phyloP scores from a whole-genome alignment of 2,797 vertebrate species.

The Streptopelia turtur region DNA sequence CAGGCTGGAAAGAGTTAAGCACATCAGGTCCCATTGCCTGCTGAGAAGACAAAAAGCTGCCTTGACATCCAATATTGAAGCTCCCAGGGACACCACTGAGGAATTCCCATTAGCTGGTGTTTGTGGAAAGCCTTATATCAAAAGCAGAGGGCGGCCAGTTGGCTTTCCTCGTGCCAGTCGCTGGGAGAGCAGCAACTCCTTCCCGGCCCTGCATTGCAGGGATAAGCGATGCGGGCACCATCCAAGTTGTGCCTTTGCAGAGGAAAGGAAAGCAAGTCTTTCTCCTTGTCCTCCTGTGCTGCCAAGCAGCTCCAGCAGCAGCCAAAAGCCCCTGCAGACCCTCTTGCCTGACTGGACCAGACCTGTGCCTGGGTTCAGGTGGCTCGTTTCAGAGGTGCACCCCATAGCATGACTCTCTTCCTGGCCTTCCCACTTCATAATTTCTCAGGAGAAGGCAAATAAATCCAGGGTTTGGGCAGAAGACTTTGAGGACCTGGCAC shows the following conservation, averaged over 20 bases:
- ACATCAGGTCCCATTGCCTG: conserved; percentile 14
- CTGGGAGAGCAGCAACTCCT: conserved; percentile 17
- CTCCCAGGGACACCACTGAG: conserved; percentile 67
- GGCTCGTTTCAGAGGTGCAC: background rate
- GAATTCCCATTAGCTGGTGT: conserved; percentile 71
- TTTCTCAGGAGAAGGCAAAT: background rate
- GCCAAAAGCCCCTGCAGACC: background rate
- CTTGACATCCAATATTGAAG: conserved; percentile 67
- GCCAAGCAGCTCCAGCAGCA: background rate
- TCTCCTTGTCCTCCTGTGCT: background rate
- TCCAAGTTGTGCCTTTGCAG: background rate
- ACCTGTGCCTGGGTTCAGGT: fast-evolving
- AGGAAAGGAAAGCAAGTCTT: background rate
- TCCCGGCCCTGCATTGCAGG: background rate
- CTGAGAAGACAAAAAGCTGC: conserved; percentile 64
- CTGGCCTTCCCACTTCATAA: background rate
- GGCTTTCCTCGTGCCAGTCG: background rate
- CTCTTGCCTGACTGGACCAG: background rate
- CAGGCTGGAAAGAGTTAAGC: conserved; percentile 44
- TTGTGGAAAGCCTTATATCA: conserved; percentile 59
- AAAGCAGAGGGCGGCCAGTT: background rate
- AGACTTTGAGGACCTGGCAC: background rate
- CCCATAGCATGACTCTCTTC: background rate
- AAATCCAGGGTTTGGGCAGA: background rate
- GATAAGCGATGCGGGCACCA: fast-evolving